A percentile compares a stretch with the other conserved stretches of the same genome.
phyloP scores from a whole-genome alignment of 2,113 vertebrate genomes.

The Eulemur rufifrons region DNA sequence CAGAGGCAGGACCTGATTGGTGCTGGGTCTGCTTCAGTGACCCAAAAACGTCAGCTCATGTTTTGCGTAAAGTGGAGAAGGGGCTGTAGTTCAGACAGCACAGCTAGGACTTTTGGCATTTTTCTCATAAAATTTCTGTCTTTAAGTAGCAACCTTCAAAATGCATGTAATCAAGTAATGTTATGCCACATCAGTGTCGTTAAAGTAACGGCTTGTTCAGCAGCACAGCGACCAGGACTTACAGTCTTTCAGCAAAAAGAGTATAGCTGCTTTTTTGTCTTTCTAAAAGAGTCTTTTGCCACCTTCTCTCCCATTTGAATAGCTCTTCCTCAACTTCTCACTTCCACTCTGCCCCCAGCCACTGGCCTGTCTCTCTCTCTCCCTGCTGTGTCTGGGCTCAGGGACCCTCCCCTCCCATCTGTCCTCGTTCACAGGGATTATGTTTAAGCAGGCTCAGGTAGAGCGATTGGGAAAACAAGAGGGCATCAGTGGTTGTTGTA shows the following conservation, averaged over 20 bases:
- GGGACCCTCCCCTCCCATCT: background rate
- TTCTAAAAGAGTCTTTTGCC: background rate
- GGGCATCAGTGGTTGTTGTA: accelerated
- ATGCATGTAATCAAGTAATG: background rate
- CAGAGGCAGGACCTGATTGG: background rate
- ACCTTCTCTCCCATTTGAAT: background rate
- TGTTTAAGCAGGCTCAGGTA: background rate
- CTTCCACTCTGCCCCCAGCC: accelerated
- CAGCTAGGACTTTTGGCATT: background rate
- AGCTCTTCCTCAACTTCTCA: background rate
- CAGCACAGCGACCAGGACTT: background rate
- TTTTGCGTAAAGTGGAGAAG: background rate
- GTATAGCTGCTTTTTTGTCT: accelerated
- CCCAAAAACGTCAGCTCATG: conserved; percentile 45
- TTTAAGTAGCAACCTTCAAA: background rate
- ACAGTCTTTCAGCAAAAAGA: background rate
- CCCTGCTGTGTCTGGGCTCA: background rate
- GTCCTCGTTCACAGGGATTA: background rate
- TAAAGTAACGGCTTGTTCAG: background rate
- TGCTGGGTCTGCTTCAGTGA: background rate
- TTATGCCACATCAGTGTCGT: background rate
- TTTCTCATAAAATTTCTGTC: background rate
- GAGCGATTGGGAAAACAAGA: background rate
- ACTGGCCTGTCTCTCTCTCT: accelerated
- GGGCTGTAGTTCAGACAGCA: background rate